These are phyloP conservation scores for Gadopsis marmoratus DNA, from an alignment of 2,797 vertebrate species.

Conservation along the genomic window DNA sequence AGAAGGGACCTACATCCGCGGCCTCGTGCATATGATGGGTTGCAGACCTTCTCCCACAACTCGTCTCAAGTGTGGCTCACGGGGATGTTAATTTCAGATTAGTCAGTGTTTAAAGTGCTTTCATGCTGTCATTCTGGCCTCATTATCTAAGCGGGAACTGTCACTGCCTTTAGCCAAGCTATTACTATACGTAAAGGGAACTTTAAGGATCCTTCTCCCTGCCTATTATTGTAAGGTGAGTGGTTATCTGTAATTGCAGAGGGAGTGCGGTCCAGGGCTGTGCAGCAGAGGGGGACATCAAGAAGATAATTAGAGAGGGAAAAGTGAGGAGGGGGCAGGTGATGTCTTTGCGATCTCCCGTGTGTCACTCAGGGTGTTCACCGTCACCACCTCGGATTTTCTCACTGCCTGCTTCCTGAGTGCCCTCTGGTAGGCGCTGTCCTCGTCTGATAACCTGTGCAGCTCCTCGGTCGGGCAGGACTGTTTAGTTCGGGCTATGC, in stretches of 20 bases:
- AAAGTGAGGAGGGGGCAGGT: not conserved
- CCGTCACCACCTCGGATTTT: constrained; percentile 14
- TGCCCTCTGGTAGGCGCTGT: constrained; percentile 26
- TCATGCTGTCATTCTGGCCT: constrained; percentile 68
- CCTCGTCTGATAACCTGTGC: constrained; percentile 37
- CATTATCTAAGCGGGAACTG: constrained; percentile 70
- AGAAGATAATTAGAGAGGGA: constrained; percentile 59
- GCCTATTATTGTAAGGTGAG: constrained; percentile 65
- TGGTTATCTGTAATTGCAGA: constrained; percentile 77
- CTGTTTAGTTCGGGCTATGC: constrained; percentile 22
- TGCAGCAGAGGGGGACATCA: constrained; percentile 48
- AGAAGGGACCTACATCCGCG: constrained; percentile 58
- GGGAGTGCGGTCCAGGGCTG: constrained; percentile 46
- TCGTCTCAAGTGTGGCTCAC: constrained; percentile 55
- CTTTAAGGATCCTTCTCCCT: constrained; percentile 51
- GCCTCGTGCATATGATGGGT: constrained; percentile 31
- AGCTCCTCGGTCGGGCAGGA: not conserved
- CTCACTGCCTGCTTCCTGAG: not conserved
- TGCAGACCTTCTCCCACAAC: constrained; percentile 51
- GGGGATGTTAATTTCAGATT: constrained; percentile 77
- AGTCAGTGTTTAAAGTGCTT: constrained; percentile 69
- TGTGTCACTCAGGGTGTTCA: constrained; percentile 37
- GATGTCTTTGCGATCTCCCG: constrained; percentile 31
- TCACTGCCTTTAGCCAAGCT: constrained; percentile 68
- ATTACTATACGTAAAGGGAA: constrained; percentile 56